phyloP scores from a whole-genome alignment of 2,797 vertebrate genomes.

The Pelodytes ibericus region DNA sequence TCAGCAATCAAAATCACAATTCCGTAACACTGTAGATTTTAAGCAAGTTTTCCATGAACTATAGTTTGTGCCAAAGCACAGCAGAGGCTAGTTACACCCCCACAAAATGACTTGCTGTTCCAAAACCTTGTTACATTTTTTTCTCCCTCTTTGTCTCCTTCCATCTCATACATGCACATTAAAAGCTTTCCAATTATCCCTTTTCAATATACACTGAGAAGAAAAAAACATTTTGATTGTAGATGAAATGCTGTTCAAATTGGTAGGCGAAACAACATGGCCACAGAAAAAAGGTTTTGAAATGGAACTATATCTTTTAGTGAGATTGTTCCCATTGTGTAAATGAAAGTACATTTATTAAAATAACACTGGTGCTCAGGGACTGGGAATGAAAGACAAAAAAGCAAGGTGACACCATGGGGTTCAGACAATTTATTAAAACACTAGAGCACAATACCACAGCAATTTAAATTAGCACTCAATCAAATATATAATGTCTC shows the following conservation, averaged over 20 bases:
- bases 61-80: conserved; percentile 34
- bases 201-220: conserved; percentile 50
- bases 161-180: conserved; percentile 34
- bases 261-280: conserved; percentile 48
- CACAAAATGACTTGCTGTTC: conserved; percentile 50
- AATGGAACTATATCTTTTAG: conserved; percentile 54
- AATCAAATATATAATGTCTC: conserved; percentile 40
- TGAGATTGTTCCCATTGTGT: conserved; percentile 50
- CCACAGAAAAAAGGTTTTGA: conserved; percentile 44
- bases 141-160: conserved; percentile 41
- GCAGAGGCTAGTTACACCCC: conserved; percentile 44
- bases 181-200: conserved; percentile 56
- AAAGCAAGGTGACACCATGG: conserved; percentile 44
- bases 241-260: conserved; percentile 54
- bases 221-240: conserved; percentile 52
- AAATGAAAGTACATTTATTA: conserved; percentile 51
- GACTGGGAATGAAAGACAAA: conserved; percentile 34
- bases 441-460: conserved; percentile 31
- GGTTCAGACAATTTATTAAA: conserved; percentile 49
- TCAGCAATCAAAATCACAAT: conserved; percentile 21
- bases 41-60: conserved; percentile 26
- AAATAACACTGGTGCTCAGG: conserved; percentile 31
- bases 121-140: conserved; percentile 41
- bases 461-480: conserved; percentile 43
- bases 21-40: conserved; percentile 14